phyloP scores from a whole-genome alignment of 2,888 invertebrate genomes.

The Aphidoletes aphidimyza region DNA sequence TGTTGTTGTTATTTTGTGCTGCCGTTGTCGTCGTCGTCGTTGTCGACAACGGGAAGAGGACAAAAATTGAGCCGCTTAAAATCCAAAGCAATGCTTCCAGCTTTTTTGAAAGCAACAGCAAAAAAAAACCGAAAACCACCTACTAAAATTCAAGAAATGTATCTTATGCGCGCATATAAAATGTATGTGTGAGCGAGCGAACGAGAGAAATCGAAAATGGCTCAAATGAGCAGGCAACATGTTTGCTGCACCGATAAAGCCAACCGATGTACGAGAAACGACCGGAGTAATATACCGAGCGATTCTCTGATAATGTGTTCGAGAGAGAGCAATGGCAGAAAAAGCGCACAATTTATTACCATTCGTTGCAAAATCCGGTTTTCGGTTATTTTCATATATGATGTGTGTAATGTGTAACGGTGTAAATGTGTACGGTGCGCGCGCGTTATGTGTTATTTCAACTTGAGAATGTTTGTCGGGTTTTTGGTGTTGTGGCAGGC shows the following conservation, averaged over 20 bases:
- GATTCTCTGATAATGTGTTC: constrained; percentile 1
- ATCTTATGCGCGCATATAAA: too few relatives aligned
- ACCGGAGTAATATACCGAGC: constrained; percentile 22
- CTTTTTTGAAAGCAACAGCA: too few relatives aligned
- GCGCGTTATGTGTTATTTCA: not conserved
- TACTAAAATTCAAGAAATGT: not conserved
- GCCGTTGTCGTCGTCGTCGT: not conserved
- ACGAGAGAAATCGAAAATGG: not conserved
- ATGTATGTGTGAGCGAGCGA: not conserved
- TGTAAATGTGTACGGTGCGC: not conserved
- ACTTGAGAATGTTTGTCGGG: not conserved
- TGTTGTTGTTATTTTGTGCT: not conserved
- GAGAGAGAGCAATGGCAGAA: not conserved
- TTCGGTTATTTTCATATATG: not conserved
- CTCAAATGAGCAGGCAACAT: not conserved
- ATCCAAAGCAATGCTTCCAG: not conserved
- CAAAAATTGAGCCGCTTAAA: not conserved
- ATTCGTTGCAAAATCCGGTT: constrained; percentile 45
- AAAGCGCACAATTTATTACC: constrained; percentile 52
- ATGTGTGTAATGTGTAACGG: not conserved
- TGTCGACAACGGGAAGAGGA: not conserved
- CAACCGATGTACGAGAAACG: constrained; percentile 15
- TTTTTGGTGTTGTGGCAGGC: not conserved
- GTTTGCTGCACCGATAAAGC: constrained; percentile 21
- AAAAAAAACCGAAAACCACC: constrained; percentile 8